Base-by-base conservation (phyloP, 1,140 invertebrate genomes). In the Pseudobourletiella spinata region DNA sequence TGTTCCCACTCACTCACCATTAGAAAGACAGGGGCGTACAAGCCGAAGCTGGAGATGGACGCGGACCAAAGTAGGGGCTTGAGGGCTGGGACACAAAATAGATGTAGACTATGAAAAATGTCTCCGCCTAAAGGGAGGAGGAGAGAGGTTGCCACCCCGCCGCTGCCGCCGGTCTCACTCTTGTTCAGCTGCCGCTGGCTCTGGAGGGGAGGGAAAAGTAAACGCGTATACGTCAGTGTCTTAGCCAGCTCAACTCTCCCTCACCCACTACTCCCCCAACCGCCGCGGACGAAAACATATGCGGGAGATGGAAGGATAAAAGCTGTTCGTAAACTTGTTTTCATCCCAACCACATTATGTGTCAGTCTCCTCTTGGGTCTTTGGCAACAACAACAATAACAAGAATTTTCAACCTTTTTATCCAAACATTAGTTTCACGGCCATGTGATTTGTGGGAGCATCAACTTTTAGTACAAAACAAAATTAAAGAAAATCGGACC, bases 11-110 rank as follows among this genome's bases (percentile, higher is more conserved):
- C 6, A 20, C 58, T 63, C 46, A 70, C 68, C 65, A 70, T 66
- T 3, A 70, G 68, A 65, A 70, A 70, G 63, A 65, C 55, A 46
- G 68, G 68, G 43, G 64, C 57, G 43, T 65, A 67, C n/a, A 70
- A 61, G 26, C 68, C 68, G 46, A 65, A 67, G 30, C 63, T 65
- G 26, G 65, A 32, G 48, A 69, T 61, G 11, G 62, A 32, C 2
- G 65, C 61, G 22, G 68, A 66, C 68, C 65, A 69, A 15, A 69
- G 58, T 29, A 69, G 32, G 4, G 68, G 68, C 32, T 69, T 66
- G 30, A 70, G 57, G 28, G 63, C 39, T 18, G 65, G 65, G 48
- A 70, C 61, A 52, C 68, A 70, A 56, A 70, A 70, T 26, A 70
- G 64, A 43, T 63, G 52, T 22, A 70, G 54, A 67, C 68, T 70